Base-by-base conservation (phyloP, 2,888 invertebrate species). In the Drosophila lutescens region DNA sequence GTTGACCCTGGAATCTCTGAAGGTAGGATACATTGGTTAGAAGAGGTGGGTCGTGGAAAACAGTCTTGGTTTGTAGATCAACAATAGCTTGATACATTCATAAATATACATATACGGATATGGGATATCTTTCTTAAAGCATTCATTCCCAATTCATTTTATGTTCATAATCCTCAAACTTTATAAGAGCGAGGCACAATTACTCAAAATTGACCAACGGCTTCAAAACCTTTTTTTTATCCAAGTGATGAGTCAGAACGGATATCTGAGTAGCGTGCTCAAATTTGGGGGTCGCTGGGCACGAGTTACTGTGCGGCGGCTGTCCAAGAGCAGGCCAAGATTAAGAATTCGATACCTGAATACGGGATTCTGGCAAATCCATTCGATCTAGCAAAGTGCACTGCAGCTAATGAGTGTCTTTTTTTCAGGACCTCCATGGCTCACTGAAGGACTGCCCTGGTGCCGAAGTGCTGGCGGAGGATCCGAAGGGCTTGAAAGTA, bases 1-100 rank as follows among this genome's bases (percentile, higher is more conserved):
- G 9, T 87, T 96, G 32, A 97, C 96, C 3, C 91, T 95, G 60
- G 96, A 97, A 44, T 93, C 95, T 5, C 92, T 97, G 3, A 94
- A 95, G 76, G 91, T 91, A 38, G 40, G 9, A 4, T n/a, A 43
- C 9, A 0, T 13, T 20, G 12, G 5, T 5, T 5, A 20, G 12
- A 13, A 0, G 12, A 20, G 44, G 26, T 4, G 8, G 8, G 8
- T 13, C 13, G 12, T 23, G 13, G 23, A 23, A 20, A 6, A 13
- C 2, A 23, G 44, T 23, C 23, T 23, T 43, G 6, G 43, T 17
- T 20, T 7, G n/a, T 43, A 34, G 32, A 34, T 26, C 26, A 26
- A 2, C 26, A 20, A 20, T 20, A 20, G n/a, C n/a, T n/a, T n/a
- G n/a, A n/a, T n/a, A n/a, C n/a, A n/a, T n/a, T n/a, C n/a, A n/a